A percentile compares a stretch with the other conserved stretches of the same genome.
These are phyloP conservation scores for Buathra laborator DNA, from an alignment of 2,888 invertebrate species.

Conservation along the genomic window DNA sequence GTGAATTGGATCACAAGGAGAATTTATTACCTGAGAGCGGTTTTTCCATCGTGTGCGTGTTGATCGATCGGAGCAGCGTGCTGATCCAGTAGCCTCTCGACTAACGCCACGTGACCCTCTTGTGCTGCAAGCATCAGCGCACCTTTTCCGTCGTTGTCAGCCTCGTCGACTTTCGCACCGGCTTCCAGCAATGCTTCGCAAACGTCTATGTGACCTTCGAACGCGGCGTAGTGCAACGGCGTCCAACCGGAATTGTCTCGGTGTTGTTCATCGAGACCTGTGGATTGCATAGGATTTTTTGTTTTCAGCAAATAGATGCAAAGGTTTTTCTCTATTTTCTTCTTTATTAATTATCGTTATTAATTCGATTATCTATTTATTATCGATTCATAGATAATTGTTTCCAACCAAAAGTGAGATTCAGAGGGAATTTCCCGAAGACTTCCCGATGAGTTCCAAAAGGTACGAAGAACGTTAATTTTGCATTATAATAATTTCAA, in stretches of 20 bases:
- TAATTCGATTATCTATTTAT: no score
- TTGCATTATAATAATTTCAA: no score
- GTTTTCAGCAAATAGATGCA: neutral
- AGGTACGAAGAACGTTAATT: no score
- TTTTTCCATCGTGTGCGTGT: constrained; percentile 95
- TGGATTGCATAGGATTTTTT: neutral
- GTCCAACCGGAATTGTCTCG: constrained; percentile 99
- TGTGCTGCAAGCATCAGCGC: constrained; percentile 95
- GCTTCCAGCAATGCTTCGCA: constrained; percentile 93
- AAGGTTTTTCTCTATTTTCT: neutral
- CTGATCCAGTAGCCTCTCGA: constrained; percentile 90
- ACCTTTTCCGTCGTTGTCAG: constrained; percentile 96
- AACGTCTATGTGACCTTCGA: constrained; percentile 95
- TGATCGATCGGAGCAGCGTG: constrained; percentile 94
- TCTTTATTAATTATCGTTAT: no score
- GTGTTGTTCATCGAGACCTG: constrained; percentile 93
- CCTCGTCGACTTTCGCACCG: constrained; percentile 95
- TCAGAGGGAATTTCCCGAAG: no score
- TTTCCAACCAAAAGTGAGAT: no score
- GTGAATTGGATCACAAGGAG: neutral
- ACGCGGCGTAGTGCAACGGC: constrained; percentile 97
- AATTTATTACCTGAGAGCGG: constrained; percentile 89
- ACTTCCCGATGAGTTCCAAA: no score
- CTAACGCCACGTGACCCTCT: constrained; percentile 92
- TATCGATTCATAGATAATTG: no score